Conservation (phyloP, 2,888 invertebrate species). For the Amphipyra tragopoginis region DNA sequence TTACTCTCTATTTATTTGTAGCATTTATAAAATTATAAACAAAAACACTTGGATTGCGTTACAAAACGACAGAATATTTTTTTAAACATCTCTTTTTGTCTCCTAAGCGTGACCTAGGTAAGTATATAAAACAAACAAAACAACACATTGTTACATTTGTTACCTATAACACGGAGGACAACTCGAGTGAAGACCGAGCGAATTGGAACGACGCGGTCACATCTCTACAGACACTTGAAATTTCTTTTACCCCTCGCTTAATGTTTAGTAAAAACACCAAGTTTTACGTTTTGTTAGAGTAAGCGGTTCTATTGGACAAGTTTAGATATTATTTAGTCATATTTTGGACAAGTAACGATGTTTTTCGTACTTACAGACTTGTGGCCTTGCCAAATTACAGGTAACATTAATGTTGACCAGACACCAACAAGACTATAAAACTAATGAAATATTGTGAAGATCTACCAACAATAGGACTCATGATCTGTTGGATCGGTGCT, state of each 20-base stretch:
- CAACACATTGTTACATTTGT: conserved; percentile 29
- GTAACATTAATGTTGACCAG: conserved; percentile 16
- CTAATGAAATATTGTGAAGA: conserved; percentile 22
- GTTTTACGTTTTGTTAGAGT: conserved; percentile 2
- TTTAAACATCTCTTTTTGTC: not conserved
- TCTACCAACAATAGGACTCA: conserved; percentile 14
- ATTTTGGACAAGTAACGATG: conserved; percentile 1
- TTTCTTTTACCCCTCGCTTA: conserved; percentile 39
- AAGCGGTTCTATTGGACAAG: not conserved
- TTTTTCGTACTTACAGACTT: conserved; percentile 12
- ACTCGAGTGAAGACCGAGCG: conserved; percentile 42
- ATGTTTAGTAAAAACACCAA: conserved; percentile 22
- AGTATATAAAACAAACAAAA: conserved; percentile 34
- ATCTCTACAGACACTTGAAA: conserved; percentile 52
- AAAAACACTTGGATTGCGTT: too few relatives aligned
- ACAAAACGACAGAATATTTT: not conserved
- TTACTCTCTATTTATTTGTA: too few relatives aligned
- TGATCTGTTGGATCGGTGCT: conserved; percentile 16
- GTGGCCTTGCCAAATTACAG: conserved; percentile 23
- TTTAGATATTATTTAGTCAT: not conserved
- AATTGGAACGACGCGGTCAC: conserved; percentile 57
- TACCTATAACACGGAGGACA: conserved; percentile 31
- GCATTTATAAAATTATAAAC: too few relatives aligned
- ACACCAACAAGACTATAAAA: conserved; percentile 23
- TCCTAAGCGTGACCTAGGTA: conserved; percentile 16